These are phyloP conservation scores for Miichthys miiuy DNA, from an alignment of 2,797 vertebrate genomes.

Conservation along the genomic window DNA sequence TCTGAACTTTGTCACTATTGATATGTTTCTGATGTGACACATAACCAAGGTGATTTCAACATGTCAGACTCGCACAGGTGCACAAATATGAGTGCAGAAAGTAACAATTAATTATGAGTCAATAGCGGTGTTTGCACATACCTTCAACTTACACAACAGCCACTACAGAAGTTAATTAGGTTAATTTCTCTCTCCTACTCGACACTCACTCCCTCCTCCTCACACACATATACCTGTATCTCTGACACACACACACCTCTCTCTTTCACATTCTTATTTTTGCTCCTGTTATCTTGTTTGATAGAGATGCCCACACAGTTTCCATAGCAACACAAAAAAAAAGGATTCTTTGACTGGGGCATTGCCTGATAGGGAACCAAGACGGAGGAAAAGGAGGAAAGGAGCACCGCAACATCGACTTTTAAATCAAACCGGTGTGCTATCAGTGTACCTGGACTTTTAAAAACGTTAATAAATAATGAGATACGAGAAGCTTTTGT, in stretches of 20 bases:
- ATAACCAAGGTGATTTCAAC: background rate
- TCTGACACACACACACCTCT: conserved; percentile 41
- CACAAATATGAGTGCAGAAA: background rate
- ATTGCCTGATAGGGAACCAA: conserved; percentile 53
- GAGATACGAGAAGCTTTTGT: conserved; percentile 14
- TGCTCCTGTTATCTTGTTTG: conserved; percentile 70
- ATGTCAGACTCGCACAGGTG: background rate
- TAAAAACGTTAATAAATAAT: conserved; percentile 47
- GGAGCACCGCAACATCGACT: conserved; percentile 23
- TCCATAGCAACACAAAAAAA: conserved; percentile 78
- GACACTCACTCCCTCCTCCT: conserved; percentile 9
- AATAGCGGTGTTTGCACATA: conserved; percentile 9
- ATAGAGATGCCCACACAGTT: conserved; percentile 81
- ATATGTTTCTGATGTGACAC: background rate
- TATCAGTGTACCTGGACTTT: conserved; percentile 23
- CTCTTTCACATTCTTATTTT: conserved; percentile 62
- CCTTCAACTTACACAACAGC: conserved; percentile 3
- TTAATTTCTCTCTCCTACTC: conserved; percentile 17
- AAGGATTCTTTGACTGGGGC: conserved; percentile 47
- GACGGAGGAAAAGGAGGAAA: conserved; percentile 32
- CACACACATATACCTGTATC: conserved; percentile 32
- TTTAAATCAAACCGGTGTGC: conserved; percentile 18
- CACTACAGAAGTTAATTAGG: background rate
- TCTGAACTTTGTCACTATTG: no score
- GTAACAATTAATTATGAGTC: background rate